A percentile compares a stretch with the other conserved stretches of the same genome.
Conservation (phyloP, 2,888 invertebrate species). For the Mythimna pallens region DNA sequence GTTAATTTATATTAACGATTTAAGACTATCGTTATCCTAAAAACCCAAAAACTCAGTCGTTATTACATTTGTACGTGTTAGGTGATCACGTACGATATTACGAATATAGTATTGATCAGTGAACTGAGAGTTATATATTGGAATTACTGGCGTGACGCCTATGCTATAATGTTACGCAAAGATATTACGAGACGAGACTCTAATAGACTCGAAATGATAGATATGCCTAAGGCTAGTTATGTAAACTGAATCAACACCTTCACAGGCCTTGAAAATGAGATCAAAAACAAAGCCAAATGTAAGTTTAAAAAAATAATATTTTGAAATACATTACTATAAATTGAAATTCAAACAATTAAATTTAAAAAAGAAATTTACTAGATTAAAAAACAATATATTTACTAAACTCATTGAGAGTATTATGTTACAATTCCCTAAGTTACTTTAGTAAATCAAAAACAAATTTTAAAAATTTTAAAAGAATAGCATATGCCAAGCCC, state of each 20-base stretch:
- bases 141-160: constrained; percentile 12
- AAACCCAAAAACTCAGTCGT: too few relatives aligned
- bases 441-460: too few relatives aligned
- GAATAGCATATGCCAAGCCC: too few relatives aligned
- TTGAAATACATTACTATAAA: too few relatives aligned
- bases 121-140: constrained; percentile 26
- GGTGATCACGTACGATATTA: constrained; percentile 21
- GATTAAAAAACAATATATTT: too few relatives aligned
- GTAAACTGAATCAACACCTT: not conserved
- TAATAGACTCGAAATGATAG: constrained; percentile 5
- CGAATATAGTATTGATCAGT: constrained; percentile 25
- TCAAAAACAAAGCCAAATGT: not conserved
- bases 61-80: constrained; percentile 1
- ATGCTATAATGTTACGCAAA: constrained; percentile 31
- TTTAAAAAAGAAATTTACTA: too few relatives aligned
- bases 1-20: not conserved
- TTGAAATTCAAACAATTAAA: too few relatives aligned
- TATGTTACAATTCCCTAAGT: too few relatives aligned
- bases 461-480: too few relatives aligned
- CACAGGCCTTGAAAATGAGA: not conserved
- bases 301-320: too few relatives aligned
- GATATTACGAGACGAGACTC: constrained; percentile 15
- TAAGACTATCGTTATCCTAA: not conserved
- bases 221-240: not conserved
- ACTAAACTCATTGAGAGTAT: too few relatives aligned